Evolutionary conservation across 2,113 vertebrate species (phyloP), one percentile per base, ranked within the genome.

Genomic region (Nettapus auritus): DNA sequence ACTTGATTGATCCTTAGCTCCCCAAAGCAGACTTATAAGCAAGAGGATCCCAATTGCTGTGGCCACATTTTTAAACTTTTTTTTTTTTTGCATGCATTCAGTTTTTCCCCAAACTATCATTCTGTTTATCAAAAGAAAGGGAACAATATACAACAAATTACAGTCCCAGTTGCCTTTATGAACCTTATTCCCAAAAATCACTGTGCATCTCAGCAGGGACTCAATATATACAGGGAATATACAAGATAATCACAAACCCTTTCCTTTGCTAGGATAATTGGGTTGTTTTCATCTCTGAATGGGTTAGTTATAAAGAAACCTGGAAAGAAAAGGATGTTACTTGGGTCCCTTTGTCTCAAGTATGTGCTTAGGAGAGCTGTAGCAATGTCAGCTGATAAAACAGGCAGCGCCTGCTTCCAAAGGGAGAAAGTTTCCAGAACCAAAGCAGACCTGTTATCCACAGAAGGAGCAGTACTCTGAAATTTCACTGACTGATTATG

Each of bases 401-500:
- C 0, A 81, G 46, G 83, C 31, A 88, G 76, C 73, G 88, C 59
- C 68, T 88, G 85, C 48, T 82, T 94, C 81, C 81, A 76, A 66
- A 82, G 28, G 34, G 23, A 90, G 34, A 84, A 89, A 92, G 81
- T 67, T 80, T 87, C 53, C 66, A 89, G 48, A 91, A 82, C 31
- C 53, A 76, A 92, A 94, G 73, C 89, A 80, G 86, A 84, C 57
- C 62, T 73, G 81, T 79, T 89, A 90, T 69, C 75, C 70, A 82
- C 69, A 62, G 87, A 92, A 96, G 91, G 44, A 85, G 53, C 70
- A 92, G 80, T 75, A 86, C 62, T 89, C 46, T 6, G 31, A 95
- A 66, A 86, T 84, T 90, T 93, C 89, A 92, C 1, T 94, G 89
- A 94, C 91, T 85, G 84, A 94, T 79, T 88, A 86, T 74, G 75